Conservation (phyloP, 2,888 invertebrate genomes). For the Aphelenchoides bicaudatus region DNA sequence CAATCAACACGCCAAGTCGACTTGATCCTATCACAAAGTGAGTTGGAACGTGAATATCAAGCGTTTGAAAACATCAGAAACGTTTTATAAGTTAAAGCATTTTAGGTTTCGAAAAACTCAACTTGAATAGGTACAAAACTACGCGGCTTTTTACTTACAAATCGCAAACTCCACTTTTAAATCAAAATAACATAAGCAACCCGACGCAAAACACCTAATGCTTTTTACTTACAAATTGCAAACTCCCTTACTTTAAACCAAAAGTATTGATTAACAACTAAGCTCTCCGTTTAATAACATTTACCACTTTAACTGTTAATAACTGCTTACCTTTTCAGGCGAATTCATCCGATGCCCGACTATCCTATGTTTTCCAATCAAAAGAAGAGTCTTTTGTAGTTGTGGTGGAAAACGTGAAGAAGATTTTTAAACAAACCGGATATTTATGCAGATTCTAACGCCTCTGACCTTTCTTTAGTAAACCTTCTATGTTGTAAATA, state of each 20-base stretch:
- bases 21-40: constrained; percentile 52
- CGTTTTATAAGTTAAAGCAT: background rate
- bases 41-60: too few relatives aligned
- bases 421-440: too few relatives aligned
- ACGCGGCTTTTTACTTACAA: background rate
- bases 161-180: background rate
- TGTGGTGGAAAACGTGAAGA: too few relatives aligned
- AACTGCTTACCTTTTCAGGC: constrained; percentile 30
- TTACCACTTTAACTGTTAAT: too few relatives aligned
- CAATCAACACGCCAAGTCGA: constrained; percentile 50
- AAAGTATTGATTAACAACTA: too few relatives aligned
- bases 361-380: constrained; percentile 37
- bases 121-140: too few relatives aligned
- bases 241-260: constrained; percentile 4
- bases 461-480: too few relatives aligned
- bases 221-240: background rate
- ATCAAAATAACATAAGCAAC: too few relatives aligned
- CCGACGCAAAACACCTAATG: background rate
- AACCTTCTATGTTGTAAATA: too few relatives aligned
- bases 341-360: constrained; percentile 52
- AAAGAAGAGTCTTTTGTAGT: constrained; percentile 31
- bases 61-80: constrained; percentile 6
- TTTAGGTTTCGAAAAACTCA: constrained; percentile 13
- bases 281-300: too few relatives aligned
- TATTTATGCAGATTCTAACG: too few relatives aligned